Evolutionary conservation across 2,888 invertebrate species (phyloP).

Genomic region (Clanis bilineata): DNA sequence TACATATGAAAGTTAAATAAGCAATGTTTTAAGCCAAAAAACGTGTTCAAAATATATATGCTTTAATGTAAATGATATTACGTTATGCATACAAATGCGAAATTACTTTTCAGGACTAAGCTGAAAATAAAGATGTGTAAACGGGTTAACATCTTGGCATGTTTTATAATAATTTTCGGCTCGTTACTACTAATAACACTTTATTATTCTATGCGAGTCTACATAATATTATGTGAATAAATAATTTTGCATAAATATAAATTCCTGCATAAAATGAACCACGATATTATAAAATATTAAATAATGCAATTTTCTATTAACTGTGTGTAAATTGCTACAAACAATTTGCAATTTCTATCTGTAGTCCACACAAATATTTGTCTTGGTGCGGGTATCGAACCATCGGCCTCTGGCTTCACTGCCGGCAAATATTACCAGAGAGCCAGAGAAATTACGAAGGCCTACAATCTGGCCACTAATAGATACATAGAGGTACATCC

Average conservation of each 20-base stretch:
- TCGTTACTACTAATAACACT: no score
- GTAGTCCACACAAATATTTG: no score
- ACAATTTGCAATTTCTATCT: no score
- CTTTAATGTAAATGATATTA: neutral
- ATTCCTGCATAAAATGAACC: neutral
- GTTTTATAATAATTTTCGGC: neutral
- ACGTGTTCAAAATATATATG: constrained; percentile 6
- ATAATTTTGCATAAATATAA: neutral
- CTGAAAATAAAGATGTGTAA: neutral
- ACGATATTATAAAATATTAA: no score
- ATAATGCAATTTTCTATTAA: neutral
- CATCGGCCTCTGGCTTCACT: no score
- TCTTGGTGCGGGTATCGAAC: no score
- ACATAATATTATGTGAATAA: no score
- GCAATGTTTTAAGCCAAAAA: constrained; percentile 9
- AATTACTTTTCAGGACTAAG: neutral
- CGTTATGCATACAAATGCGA: constrained; percentile 3
- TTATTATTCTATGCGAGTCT: no score
- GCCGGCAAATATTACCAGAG: no score
- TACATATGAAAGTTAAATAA: constrained; percentile 4
- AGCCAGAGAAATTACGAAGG: no score
- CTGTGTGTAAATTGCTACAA: neutral
- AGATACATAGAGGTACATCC: no score
- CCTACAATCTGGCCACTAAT: no score
- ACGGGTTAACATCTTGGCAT: neutral